These are phyloP conservation scores for Nowickia ferox DNA, from an alignment of 2,888 invertebrate genomes.

Conservation along the genomic window DNA sequence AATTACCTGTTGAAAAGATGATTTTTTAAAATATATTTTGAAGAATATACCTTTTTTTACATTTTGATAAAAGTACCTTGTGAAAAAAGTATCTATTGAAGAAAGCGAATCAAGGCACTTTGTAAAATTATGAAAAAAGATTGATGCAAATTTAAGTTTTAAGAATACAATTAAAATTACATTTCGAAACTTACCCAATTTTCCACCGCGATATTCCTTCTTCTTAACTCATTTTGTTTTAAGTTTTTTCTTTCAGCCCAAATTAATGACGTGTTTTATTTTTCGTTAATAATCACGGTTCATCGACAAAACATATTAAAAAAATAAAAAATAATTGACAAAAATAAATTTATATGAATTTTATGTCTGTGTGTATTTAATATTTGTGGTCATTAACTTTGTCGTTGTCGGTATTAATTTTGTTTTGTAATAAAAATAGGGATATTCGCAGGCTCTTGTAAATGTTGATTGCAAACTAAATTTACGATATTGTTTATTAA, in stretches of 20 bases:
- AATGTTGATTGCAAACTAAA: neutral
- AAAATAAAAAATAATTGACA: conserved; percentile 7
- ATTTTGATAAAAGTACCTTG: too few relatives aligned
- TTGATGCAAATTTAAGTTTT: too few relatives aligned
- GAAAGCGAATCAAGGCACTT: too few relatives aligned
- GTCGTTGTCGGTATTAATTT: conserved; percentile 18
- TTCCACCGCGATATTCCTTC: too few relatives aligned
- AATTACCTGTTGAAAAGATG: too few relatives aligned
- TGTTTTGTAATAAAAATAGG: conserved; percentile 4
- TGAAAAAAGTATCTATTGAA: too few relatives aligned
- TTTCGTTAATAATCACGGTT: conserved; percentile 40
- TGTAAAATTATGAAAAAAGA: too few relatives aligned
- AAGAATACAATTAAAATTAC: too few relatives aligned
- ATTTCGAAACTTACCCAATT: too few relatives aligned
- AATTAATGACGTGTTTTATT: conserved; percentile 34
- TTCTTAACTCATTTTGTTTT: too few relatives aligned
- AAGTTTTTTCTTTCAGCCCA: conserved; percentile 12
- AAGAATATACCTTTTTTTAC: too few relatives aligned
- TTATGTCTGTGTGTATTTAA: conserved; percentile 35
- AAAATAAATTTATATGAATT: conserved; percentile 45
- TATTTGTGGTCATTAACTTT: conserved; percentile 67
- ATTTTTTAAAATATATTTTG: too few relatives aligned
- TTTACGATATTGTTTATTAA: neutral
- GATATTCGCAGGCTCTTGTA: conserved; percentile 9
- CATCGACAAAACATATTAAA: conserved; percentile 41